Evolutionary conservation across 1,140 invertebrate genomes (phyloP).

Genomic region (Drosophila ambigua): DNA sequence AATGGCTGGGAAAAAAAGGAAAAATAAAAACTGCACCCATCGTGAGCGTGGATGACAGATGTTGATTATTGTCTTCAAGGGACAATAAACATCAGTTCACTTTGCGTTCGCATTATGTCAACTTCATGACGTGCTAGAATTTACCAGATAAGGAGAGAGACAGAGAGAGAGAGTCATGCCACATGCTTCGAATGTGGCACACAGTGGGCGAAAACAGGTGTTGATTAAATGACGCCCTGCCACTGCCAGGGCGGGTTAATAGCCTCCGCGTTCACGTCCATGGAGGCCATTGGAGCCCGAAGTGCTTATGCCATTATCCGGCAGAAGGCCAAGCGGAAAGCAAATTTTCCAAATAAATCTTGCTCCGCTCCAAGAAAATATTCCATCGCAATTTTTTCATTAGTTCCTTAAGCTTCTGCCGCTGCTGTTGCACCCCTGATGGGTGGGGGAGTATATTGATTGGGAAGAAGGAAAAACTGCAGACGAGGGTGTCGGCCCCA

Average conservation of each 20-base stretch:
- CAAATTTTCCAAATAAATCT: constrained; percentile 58
- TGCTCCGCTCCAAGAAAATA: constrained; percentile 59
- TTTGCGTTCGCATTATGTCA: constrained; percentile 29
- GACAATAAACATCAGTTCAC: constrained; percentile 42
- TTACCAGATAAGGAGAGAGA: no score
- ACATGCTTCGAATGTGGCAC: no score
- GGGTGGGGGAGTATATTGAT: no score
- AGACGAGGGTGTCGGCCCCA: no score
- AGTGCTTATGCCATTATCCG: background rate
- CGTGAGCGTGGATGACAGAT: constrained; percentile 32
- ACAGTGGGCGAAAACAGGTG: constrained; percentile 8
- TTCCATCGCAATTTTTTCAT: constrained; percentile 70
- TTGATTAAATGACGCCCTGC: constrained; percentile 30
- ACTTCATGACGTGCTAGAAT: background rate
- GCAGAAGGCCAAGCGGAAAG: constrained; percentile 7
- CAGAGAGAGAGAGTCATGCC: no score
- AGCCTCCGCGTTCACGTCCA: constrained; percentile 10
- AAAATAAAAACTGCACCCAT: constrained; percentile 47
- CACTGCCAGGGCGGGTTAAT: constrained; percentile 23
- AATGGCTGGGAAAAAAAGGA: constrained; percentile 4
- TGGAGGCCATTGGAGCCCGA: no score
- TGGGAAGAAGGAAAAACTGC: no score
- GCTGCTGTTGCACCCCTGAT: background rate
- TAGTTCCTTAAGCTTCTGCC: constrained; percentile 19
- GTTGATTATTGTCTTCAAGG: constrained; percentile 38